These are phyloP conservation scores for Regulus satrapa DNA, from an alignment of 2,113 vertebrate genomes.

Conservation along the genomic window DNA sequence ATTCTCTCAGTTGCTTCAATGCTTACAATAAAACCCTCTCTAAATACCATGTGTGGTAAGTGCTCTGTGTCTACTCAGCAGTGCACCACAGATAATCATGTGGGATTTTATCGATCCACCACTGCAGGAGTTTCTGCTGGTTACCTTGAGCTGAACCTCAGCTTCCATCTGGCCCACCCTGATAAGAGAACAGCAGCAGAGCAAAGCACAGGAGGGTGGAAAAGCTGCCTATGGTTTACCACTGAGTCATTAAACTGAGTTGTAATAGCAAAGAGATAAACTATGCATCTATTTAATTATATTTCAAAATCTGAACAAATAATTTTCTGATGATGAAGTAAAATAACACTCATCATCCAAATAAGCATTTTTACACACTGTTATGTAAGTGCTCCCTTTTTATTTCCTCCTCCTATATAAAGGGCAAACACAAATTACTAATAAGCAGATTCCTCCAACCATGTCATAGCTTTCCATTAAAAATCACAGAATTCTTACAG, in stretches of 20 bases:
- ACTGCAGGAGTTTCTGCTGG: constrained; percentile 22
- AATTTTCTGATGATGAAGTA: background rate
- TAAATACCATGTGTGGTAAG: background rate
- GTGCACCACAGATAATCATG: background rate
- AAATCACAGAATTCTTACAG: background rate
- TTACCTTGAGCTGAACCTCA: constrained; percentile 52
- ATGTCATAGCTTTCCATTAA: fast-evolving
- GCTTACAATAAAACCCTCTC: background rate
- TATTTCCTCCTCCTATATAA: background rate
- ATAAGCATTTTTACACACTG: background rate
- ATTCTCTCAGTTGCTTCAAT: background rate
- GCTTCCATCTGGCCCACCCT: constrained; percentile 56
- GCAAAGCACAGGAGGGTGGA: background rate
- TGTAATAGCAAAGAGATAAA: background rate
- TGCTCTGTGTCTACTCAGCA: background rate
- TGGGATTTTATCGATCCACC: constrained; percentile 37
- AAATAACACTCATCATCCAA: background rate
- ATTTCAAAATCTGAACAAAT: background rate
- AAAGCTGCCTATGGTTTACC: background rate
- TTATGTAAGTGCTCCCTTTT: background rate
- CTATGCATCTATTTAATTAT: background rate
- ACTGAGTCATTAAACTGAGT: background rate
- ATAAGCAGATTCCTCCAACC: background rate
- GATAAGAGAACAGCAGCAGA: constrained; percentile 58
- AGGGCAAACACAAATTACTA: background rate